These are phyloP conservation scores for Hirtodrosophila trivittata DNA, from an alignment of 2,888 invertebrate genomes.

Conservation along the genomic window DNA sequence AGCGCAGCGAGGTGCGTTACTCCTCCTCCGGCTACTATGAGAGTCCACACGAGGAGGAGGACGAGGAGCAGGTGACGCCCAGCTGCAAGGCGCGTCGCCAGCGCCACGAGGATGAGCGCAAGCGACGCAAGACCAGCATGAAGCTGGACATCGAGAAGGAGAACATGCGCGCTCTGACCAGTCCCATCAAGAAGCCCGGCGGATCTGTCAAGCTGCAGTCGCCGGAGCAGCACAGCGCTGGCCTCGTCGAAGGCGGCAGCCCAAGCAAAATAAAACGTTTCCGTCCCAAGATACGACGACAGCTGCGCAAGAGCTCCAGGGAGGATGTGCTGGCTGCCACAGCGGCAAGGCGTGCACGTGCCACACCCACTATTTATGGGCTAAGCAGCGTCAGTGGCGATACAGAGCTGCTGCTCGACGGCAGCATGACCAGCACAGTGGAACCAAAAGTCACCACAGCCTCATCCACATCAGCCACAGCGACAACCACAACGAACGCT, in stretches of 20 bases:
- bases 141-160: slow-evolving; percentile 89
- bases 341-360: slow-evolving; percentile 63
- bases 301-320: slow-evolving; percentile 80
- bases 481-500: slow-evolving; percentile 31
- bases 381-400: slow-evolving; percentile 65
- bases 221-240: slow-evolving; percentile 72
- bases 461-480: slow-evolving; percentile 9
- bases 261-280: slow-evolving; percentile 83
- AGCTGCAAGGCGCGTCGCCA: slow-evolving; percentile 74
- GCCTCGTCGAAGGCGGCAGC: slow-evolving; percentile 75
- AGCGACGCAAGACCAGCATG: slow-evolving; percentile 89
- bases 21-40: slow-evolving; percentile 91
- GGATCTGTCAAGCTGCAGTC: slow-evolving; percentile 56
- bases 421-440: slow-evolving; percentile 57
- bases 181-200: slow-evolving; percentile 81
- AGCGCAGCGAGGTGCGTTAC: slow-evolving; percentile 88
- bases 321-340: slow-evolving; percentile 76
- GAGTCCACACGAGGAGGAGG: slow-evolving; percentile 88
- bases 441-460: slow-evolving; percentile 4
- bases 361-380: slow-evolving; percentile 57
- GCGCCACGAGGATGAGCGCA: slow-evolving; percentile 89
- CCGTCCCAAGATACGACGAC: slow-evolving; percentile 83
- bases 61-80: slow-evolving; percentile 63
- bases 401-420: slow-evolving; percentile 76
- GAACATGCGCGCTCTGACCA: slow-evolving; percentile 85